Evolutionary conservation across 1,140 invertebrate species (phyloP), one percentile per base, ranked within the genome.

Genomic region (Drosophila malerkotliana): DNA sequence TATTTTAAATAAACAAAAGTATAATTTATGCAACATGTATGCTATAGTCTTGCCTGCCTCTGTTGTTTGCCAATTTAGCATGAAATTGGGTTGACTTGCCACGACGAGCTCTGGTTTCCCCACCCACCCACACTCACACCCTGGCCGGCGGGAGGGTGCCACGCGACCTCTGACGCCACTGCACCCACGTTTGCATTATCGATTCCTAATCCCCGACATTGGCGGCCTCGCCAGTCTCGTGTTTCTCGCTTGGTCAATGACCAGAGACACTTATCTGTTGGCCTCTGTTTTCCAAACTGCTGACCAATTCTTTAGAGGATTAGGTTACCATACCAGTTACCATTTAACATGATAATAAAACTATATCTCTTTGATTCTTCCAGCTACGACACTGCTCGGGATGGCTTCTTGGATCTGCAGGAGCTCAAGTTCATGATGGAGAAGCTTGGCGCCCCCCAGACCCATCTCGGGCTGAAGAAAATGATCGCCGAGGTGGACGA

Each of bases 391-490:
- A 95, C 95, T 54, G 96, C 96, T 30, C 94, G 94, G 53, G 98
- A 98, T 92, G 97, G 97, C 37, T 98, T 94, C 85, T 94, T 99
- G 56, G 97, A 98, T 92, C 92, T 99, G 44, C 94, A 94, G 44
- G 98, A 99, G 91, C 92, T 99, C 45, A 99, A 99, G 92, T 92
- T 95, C 9, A 98, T 99, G 97, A 99, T 99, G 98, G 98, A 99
- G 92, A 96, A 97, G 48, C 92, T 99, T n/a, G 97, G 96, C 15
- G 97, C 96, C 8, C 97, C 98, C 10, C 98, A 99, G 92, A 99
- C 98, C 7, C 98, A 99, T 92, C 92, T 99, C 3, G 96, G 96
- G 0, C 93, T 99, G 5, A 99, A 99, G 91, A 95, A 95, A 34
- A 99, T 99, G 98, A 99, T 99, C 77, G 94, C 96, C 62, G 97